Percentiles rank a stretch among this genome's conserved stretches.
phyloP scores from a whole-genome alignment of 2,888 invertebrate species.

The Rugalucina vietnamica region DNA sequence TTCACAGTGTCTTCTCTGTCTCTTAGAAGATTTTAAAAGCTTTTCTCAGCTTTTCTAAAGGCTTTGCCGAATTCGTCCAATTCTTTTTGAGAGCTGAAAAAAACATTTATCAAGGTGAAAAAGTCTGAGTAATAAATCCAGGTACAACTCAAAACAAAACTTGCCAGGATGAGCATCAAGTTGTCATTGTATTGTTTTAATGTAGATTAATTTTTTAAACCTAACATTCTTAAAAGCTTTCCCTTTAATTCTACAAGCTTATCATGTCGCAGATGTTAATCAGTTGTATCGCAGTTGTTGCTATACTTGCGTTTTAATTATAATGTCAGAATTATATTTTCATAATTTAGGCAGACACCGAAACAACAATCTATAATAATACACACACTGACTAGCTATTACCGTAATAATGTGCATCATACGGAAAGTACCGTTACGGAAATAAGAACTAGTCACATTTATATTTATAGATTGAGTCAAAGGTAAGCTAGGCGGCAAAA shows the following conservation, averaged over 20 bases:
- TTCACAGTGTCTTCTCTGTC: background rate
- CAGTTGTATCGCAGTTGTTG: background rate
- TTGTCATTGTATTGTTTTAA: background rate
- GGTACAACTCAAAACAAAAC: background rate
- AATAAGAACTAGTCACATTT: background rate
- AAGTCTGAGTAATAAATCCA: background rate
- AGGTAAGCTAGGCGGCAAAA: background rate
- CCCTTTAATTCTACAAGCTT: background rate
- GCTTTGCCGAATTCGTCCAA: background rate
- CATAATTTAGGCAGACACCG: background rate
- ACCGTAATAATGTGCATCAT: background rate
- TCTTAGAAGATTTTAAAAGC: background rate
- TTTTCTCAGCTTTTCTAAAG: background rate
- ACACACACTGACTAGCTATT: background rate
- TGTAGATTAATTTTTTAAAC: background rate
- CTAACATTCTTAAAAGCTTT: background rate
- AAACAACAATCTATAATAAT: background rate
- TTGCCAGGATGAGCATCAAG: background rate
- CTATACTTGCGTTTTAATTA: background rate
- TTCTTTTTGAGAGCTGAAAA: background rate
- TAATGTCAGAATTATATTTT: background rate
- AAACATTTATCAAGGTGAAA: too few species aligned
- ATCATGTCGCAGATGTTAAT: background rate
- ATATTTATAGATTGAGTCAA: background rate
- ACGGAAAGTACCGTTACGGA: background rate